Evolutionary conservation across 1,140 invertebrate species (phyloP).

Genomic region (Druon quercuslanigerum): DNA sequence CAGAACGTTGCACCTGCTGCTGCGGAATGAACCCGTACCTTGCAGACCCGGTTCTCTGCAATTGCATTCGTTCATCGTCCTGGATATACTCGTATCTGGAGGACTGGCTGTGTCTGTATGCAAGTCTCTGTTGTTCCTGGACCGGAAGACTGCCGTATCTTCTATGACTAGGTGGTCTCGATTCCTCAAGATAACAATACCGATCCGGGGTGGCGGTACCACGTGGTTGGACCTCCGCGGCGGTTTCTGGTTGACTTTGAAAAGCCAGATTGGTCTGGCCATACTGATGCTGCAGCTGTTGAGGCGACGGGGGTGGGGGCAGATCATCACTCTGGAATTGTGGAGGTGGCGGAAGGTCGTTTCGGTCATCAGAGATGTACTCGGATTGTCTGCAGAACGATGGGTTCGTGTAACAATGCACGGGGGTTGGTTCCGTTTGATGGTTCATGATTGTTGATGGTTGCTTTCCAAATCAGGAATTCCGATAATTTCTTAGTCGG

Average conservation of each 20-base stretch:
- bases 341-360: constrained; percentile 60
- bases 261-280: constrained; percentile 69
- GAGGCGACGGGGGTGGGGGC: constrained; percentile 64
- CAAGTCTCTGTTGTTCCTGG: constrained; percentile 46
- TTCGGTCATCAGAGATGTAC: constrained; percentile 61
- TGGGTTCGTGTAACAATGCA: constrained; percentile 83
- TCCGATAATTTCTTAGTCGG: too few relatives aligned
- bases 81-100: constrained; percentile 70
- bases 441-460: not conserved
- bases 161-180: constrained; percentile 46
- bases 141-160: constrained; percentile 63
- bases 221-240: constrained; percentile 31
- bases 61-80: constrained; percentile 54
- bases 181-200: constrained; percentile 66
- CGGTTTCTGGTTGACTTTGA: constrained; percentile 51
- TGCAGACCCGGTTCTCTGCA: constrained; percentile 57
- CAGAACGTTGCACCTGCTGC: constrained; percentile 55
- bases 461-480: too few relatives aligned
- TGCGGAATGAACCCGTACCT: constrained; percentile 61
- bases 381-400: constrained; percentile 87
- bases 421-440: constrained; percentile 50
- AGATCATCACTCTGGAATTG: constrained; percentile 64
- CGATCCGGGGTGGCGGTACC: constrained; percentile 45
- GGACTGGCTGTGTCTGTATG: constrained; percentile 44
- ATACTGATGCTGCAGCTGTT: constrained; percentile 54